Percentiles rank a stretch among this genome's conserved stretches.
Conservation (phyloP, 2,113 vertebrate genomes). For the Synodontis membranacea region DNA sequence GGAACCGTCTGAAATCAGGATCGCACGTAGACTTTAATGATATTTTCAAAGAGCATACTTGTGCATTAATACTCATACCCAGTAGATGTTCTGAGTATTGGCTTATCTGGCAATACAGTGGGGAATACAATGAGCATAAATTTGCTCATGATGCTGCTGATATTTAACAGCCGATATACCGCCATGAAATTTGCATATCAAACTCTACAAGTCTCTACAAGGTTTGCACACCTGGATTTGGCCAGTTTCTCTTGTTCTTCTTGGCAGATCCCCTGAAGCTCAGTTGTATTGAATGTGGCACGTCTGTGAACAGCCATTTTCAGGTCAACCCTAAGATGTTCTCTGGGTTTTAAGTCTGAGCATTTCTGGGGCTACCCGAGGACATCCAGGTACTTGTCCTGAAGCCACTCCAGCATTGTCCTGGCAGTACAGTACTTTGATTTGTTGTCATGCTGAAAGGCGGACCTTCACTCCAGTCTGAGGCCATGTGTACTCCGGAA, state of each 20-base stretch:
- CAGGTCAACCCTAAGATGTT: not conserved
- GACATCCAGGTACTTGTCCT: not conserved
- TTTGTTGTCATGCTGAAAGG: not conserved
- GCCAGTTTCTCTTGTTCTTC: not conserved
- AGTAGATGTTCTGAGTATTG: not conserved
- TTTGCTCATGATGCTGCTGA: not conserved
- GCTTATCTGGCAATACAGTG: not conserved
- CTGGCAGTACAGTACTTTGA: not conserved
- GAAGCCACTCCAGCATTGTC: not conserved
- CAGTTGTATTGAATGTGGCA: not conserved
- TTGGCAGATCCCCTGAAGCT: not conserved
- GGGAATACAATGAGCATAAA: not conserved
- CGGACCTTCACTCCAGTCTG: not conserved
- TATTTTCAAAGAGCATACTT: not conserved
- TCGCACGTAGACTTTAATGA: not conserved
- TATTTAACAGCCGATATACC: not conserved
- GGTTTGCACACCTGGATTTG: too few relatives aligned
- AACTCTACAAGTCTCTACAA: not conserved
- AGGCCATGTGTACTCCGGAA: not conserved
- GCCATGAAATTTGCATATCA: not conserved
- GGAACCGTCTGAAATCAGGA: constrained; percentile 10
- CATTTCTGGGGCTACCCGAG: not conserved
- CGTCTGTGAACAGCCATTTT: not conserved
- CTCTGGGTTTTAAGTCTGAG: not conserved
- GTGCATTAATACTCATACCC: not conserved